A percentile compares a stretch with the other conserved stretches of the same genome.
Evolutionary conservation across 2,797 vertebrate species (phyloP).

Genomic region (Sebastolobus altivelis): DNA sequence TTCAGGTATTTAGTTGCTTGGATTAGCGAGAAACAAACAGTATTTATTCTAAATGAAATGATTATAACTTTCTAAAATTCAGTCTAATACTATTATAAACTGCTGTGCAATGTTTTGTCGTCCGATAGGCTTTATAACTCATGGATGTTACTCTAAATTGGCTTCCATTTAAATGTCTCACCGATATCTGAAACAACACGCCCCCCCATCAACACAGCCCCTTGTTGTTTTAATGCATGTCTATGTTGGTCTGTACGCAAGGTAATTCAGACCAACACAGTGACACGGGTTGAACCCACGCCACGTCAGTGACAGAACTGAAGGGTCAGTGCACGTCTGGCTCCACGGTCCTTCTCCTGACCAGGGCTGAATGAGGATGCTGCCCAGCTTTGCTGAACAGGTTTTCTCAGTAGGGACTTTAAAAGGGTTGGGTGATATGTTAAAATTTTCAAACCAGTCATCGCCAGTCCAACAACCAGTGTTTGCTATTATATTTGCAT

Average conservation of each 20-base stretch:
- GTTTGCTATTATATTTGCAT: no score
- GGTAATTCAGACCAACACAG: background rate
- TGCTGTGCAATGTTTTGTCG: background rate
- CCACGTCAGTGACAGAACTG: background rate
- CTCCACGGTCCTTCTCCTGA: background rate
- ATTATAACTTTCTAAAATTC: background rate
- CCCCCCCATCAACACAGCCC: background rate
- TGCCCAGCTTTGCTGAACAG: background rate
- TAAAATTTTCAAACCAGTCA: no score
- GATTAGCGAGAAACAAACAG: background rate
- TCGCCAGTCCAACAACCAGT: no score
- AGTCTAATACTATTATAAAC: background rate
- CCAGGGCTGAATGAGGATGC: background rate
- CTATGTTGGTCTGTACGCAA: background rate
- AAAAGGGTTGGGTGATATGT: no score
- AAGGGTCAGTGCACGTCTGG: background rate
- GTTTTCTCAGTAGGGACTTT: background rate
- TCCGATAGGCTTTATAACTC: background rate
- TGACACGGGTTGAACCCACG: background rate
- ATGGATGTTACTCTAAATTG: background rate
- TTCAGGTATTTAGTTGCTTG: background rate
- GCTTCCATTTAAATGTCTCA: background rate
- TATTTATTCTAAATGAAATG: background rate
- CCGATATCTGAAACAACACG: background rate
- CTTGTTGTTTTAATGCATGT: background rate